Base-by-base conservation (phyloP, 2,888 invertebrate species). In the Microplitis manilae region DNA sequence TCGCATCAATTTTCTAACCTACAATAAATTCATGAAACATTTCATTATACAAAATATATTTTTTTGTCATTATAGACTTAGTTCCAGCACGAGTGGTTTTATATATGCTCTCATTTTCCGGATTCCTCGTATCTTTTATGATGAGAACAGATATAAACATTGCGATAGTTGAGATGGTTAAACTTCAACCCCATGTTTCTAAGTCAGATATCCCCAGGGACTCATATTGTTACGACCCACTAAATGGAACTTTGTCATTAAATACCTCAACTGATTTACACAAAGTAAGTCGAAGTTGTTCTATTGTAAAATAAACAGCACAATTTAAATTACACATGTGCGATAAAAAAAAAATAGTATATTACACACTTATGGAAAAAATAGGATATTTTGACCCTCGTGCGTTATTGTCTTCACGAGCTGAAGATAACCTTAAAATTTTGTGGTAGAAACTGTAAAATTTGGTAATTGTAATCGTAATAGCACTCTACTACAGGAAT, bases 81-180 rank as follows among this genome's bases (percentile, higher is more conserved):
- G 90, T 94, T 81, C 94, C 94, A 77, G 94, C 94, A n/a, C 91
- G 94, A 68, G 90, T 94, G 70, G 93, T 94, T 59, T 90, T 94
- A 40, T 94, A 94, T 88, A 91, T 94, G 86, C 90, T 94, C 78
- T 94, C 94, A 80, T 94, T 94, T 92, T 92, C 93, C 41, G 94
- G 94, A 69, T 94, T 94, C 85, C 90, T 94, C 77, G 94, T 94
- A 6, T 94, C 94, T 2, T 94, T 94, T 85, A 94, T 94, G 94
- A 94, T 94, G 94, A 91, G 94, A 71, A 94, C 93, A 82, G 94
- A 94, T 89, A 94, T 94, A 83, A 94, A 94, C 87, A 91, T 94
- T 81, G 93, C 94, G 1, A 92, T 94, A 81, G 94, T 94, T 30
- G 94, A 93, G 6, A 94, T 94, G 94, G 93, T 92, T 77, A 90